Percentiles rank a stretch among this genome's conserved stretches.
These are phyloP conservation scores for Enoplosus armatus DNA, from an alignment of 2,797 vertebrate genomes.

Conservation along the genomic window DNA sequence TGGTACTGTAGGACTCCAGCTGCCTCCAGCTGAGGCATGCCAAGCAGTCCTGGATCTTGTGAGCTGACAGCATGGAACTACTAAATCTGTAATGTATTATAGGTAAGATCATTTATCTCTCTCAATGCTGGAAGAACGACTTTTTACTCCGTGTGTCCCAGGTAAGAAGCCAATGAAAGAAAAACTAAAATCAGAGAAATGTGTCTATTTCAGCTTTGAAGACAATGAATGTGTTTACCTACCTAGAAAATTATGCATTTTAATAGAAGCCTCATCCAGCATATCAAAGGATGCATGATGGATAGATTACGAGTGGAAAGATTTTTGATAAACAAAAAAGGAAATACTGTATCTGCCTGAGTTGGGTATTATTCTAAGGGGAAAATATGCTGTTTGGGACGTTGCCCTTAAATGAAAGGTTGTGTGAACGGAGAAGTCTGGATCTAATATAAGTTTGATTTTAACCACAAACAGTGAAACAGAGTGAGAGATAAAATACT, in stretches of 20 bases:
- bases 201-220: not conserved
- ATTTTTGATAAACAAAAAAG: constrained; percentile 21
- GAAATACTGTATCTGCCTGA: not conserved
- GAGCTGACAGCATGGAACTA: constrained; percentile 19
- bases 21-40: not conserved
- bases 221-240: not conserved
- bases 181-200: constrained; percentile 1
- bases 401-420: constrained; percentile 16
- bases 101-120: constrained; percentile 12
- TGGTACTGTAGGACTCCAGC: not conserved
- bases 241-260: not conserved
- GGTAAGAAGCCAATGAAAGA: constrained; percentile 11
- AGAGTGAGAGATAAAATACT: not conserved
- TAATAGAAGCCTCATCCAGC: not conserved
- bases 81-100: constrained; percentile 27
- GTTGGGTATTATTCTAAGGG: constrained; percentile 3
- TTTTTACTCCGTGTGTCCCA: not conserved
- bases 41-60: constrained; percentile 9
- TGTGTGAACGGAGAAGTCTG: constrained; percentile 10
- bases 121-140: not conserved
- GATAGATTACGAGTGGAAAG: not conserved
- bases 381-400: constrained; percentile 30
- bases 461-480: constrained; percentile 5
- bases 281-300: not conserved
- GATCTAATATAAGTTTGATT: constrained; percentile 23